A percentile compares a stretch with the other conserved stretches of the same genome.
Evolutionary conservation across 2,888 invertebrate genomes (phyloP).

Genomic region (Parascotia fuliginaria): DNA sequence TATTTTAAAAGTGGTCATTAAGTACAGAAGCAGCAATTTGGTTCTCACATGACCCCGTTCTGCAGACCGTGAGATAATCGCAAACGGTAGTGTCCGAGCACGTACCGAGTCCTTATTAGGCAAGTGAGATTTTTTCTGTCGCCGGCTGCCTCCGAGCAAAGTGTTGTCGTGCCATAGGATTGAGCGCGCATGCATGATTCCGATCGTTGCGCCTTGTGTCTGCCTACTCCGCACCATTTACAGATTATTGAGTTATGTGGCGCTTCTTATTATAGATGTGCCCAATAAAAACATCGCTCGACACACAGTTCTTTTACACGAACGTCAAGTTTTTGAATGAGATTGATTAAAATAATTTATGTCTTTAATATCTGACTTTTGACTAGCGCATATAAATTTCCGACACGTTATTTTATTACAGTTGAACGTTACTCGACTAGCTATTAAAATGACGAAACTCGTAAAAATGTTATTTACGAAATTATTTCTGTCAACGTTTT

Average conservation of each 20-base stretch:
- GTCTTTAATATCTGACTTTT: conserved; percentile 28
- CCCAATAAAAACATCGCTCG: conserved; percentile 7
- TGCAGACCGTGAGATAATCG: conserved; percentile 81
- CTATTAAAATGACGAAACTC: conserved; percentile 38
- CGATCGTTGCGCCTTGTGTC: conserved; percentile 37
- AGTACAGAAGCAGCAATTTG: conserved; percentile 67
- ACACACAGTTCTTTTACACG: conserved; percentile 6
- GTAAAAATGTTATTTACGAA: conserved; percentile 43
- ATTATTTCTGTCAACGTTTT: conserved; percentile 49
- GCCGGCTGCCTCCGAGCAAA: conserved; percentile 47
- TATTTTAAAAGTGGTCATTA: conserved; percentile 65
- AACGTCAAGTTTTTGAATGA: conserved; percentile 11
- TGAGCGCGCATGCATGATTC: conserved; percentile 66
- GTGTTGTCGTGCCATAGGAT: conserved; percentile 57
- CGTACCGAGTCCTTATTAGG: conserved; percentile 80
- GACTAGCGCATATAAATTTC: conserved; percentile 30
- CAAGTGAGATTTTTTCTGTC: conserved; percentile 68
- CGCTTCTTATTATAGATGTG: conserved; percentile 35
- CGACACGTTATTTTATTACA: conserved; percentile 28
- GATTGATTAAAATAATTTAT: conserved; percentile 25
- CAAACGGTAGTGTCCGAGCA: conserved; percentile 77
- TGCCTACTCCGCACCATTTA: conserved; percentile 53
- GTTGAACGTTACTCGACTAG: conserved; percentile 28
- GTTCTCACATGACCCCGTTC: conserved; percentile 78
- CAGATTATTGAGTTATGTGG: conserved; percentile 45